These are phyloP conservation scores for Copidosoma floridanum DNA, from an alignment of 1,140 invertebrate genomes.

Conservation along the genomic window DNA sequence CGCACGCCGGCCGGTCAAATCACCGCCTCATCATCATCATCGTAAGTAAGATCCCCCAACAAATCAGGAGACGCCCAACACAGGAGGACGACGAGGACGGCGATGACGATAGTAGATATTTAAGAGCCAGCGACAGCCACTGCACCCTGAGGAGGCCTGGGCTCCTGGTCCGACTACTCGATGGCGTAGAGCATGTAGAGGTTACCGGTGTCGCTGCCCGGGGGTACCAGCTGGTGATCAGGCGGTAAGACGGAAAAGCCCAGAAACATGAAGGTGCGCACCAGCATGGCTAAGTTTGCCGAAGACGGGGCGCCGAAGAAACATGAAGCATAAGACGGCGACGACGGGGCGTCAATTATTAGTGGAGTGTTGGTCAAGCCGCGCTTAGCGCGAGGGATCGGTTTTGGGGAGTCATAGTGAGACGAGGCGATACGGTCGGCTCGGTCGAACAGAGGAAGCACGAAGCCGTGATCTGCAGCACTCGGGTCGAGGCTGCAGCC, in stretches of 20 bases:
- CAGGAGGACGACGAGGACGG: too few species aligned
- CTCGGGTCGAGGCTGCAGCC: too few species aligned
- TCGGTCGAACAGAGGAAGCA: constrained; percentile 32
- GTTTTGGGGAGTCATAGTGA: constrained; percentile 16
- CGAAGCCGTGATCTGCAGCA: background rate
- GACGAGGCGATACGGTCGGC: too few species aligned
- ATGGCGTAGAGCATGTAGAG: constrained; percentile 80
- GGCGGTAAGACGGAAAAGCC: constrained; percentile 86
- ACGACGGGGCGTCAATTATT: background rate
- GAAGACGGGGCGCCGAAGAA: constrained; percentile 18
- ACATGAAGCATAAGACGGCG: too few species aligned
- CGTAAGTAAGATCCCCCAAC: too few species aligned
- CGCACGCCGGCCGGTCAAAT: too few species aligned
- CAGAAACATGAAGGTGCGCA: constrained; percentile 95
- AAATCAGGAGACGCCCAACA: too few species aligned
- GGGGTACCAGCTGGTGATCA: constrained; percentile 72
- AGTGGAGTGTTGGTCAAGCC: too few species aligned
- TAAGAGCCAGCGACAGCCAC: too few species aligned
- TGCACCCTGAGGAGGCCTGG: too few species aligned
- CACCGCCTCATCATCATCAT: too few species aligned
- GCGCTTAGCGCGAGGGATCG: constrained; percentile 30
- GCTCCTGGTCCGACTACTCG: constrained; percentile 60
- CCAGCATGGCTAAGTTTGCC: constrained; percentile 69
- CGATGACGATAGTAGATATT: too few species aligned
- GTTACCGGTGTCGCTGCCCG: constrained; percentile 64